These are phyloP conservation scores for Drosophila jambulina DNA, from an alignment of 1,140 invertebrate genomes.

Conservation along the genomic window DNA sequence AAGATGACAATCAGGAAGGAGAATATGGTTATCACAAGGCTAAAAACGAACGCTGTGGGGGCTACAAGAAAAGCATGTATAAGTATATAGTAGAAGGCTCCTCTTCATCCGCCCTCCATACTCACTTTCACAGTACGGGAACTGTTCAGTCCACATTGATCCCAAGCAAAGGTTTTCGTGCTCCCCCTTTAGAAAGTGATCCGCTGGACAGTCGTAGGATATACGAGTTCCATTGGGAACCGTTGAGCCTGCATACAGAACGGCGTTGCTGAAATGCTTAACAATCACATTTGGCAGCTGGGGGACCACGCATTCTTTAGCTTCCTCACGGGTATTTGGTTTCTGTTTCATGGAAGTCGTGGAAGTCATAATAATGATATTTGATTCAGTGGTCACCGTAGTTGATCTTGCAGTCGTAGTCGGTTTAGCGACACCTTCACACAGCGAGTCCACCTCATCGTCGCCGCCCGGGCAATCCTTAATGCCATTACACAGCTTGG, in stretches of 20 bases:
- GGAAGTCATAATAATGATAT: background rate
- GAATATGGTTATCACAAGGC: constrained; percentile 29
- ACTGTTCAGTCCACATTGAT: constrained; percentile 19
- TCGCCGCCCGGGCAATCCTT: constrained; percentile 35
- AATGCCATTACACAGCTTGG: constrained; percentile 39
- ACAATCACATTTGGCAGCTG: constrained; percentile 40
- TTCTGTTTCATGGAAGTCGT: background rate
- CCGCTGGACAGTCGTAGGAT: constrained; percentile 33
- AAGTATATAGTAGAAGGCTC: background rate
- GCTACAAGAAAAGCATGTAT: constrained; percentile 3
- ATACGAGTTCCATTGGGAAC: constrained; percentile 32
- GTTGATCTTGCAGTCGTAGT: background rate
- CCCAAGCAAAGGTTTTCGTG: constrained; percentile 20
- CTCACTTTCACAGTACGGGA: constrained; percentile 54
- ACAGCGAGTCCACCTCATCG: constrained; percentile 27
- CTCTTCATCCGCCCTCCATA: background rate
- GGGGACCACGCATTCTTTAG: constrained; percentile 20
- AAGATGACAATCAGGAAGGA: constrained; percentile 22
- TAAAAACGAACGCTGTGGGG: constrained; percentile 6
- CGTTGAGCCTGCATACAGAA: constrained; percentile 17
- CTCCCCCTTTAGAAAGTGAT: constrained; percentile 27
- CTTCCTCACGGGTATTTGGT: background rate
- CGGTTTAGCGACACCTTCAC: constrained; percentile 10
- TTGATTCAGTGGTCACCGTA: background rate
- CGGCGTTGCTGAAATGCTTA: constrained; percentile 3